Percentiles rank a stretch among this genome's conserved stretches.
phyloP scores from a whole-genome alignment of 2,113 vertebrate genomes.

The Erythrocercus mccallii region DNA sequence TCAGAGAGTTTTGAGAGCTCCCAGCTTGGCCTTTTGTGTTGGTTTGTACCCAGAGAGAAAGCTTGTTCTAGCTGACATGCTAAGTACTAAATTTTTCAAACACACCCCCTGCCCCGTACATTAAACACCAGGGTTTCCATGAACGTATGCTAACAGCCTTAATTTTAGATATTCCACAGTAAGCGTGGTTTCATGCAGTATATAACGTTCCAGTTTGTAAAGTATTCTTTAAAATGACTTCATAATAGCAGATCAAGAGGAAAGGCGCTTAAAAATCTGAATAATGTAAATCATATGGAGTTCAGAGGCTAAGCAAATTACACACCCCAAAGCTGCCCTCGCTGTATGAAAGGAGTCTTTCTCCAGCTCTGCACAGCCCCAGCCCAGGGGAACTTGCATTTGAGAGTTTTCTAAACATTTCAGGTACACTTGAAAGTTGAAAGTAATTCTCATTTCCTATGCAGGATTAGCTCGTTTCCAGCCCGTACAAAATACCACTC shows the following conservation, averaged over 20 bases:
- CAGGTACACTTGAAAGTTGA: constrained; percentile 87
- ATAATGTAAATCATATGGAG: constrained; percentile 81
- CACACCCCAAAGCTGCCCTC: constrained; percentile 78
- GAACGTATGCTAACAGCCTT: constrained; percentile 47
- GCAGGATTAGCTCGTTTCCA: constrained; percentile 81
- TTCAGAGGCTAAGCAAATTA: constrained; percentile 88
- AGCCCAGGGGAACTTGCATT: constrained; percentile 81
- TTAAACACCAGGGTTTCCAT: constrained; percentile 25
- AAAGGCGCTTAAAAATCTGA: constrained; percentile 73
- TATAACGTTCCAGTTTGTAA: constrained; percentile 71
- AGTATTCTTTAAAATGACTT: constrained; percentile 71
- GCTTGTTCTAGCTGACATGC: constrained; percentile 23
- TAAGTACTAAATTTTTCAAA: constrained; percentile 53
- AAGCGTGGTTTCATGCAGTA: constrained; percentile 54
- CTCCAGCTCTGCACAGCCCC: constrained; percentile 75
- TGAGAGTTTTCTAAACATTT: constrained; percentile 87
- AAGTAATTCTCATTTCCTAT: constrained; percentile 90
- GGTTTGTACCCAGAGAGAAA: constrained; percentile 36
- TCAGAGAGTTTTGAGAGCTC: not conserved
- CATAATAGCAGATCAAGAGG: constrained; percentile 73
- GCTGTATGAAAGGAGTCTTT: constrained; percentile 91
- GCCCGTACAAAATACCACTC: constrained; percentile 73
- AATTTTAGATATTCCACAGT: constrained; percentile 39
- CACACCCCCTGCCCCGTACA: not conserved
- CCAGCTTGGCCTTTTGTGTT: not conserved